Evolutionary conservation across 1,140 invertebrate genomes (phyloP), one percentile per base, ranked within the genome.

Genomic region (Polypedilum vanderplanki): DNA sequence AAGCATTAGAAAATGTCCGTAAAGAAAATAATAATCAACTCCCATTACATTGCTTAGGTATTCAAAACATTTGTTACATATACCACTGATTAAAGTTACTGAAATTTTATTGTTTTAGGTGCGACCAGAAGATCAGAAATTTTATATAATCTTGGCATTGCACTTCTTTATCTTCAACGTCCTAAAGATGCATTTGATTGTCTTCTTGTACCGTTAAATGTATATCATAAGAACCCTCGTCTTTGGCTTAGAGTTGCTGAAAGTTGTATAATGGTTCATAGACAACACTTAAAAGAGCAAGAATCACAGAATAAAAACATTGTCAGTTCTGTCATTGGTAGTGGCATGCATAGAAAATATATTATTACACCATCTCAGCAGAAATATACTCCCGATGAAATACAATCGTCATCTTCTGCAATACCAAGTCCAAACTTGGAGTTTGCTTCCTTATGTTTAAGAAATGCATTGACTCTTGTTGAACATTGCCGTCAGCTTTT

Each of bases 201-300:
- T 84, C 87, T 98, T 7, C 89, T 92, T n/a, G 90, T 95, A 83
- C 92, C 92, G 22, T 88, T 95, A 0, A 89, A 95, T 77, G 89
- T 91, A 73, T 93, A 93, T 79, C 92, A 93, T 75, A 91, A 90
- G 78, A 97, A 97, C 84, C 91, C 95, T 1, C 85, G 93, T 74
- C 86, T 98, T 3, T 98, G 96, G 96, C 82, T 97, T 40, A 87
- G 96, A 77, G 86, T 98, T 78, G 94, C 96, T 0, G 97, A 98
- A 83, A 97, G 95, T 80, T 97, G 94, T 82, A 90, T 93, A 75
- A 87, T 88, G 82, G 85, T 86, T 65, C 86, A 91, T 76, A 90
- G 91, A 85, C 80, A 85, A 74, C 90, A 91, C 83, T 85, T 81
- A 81, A 73, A 75, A 86, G 77, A 85, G 85, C 46, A 41, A 17